phyloP scores from a whole-genome alignment of 2,797 vertebrate species.

The Pseudomugil tenellus region DNA sequence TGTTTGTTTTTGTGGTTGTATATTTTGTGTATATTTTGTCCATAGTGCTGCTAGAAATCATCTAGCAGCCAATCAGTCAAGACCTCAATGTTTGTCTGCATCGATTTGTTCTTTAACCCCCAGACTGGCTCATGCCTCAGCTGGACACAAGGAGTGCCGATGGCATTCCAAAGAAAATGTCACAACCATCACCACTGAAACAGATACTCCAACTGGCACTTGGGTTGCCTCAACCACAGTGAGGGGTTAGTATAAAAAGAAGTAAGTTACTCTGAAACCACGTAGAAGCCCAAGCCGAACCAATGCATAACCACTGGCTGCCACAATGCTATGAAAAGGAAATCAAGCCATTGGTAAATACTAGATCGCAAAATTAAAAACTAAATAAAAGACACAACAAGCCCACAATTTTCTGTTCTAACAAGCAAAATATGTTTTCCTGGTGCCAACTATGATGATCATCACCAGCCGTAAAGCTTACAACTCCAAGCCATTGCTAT shows the following conservation, averaged over 20 bases:
- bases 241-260: slow-evolving; percentile 8
- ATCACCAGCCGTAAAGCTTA: too few relatives aligned
- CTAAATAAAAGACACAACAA: not conserved
- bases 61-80: slow-evolving; percentile 39
- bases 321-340: not conserved
- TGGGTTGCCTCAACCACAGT: slow-evolving; percentile 6
- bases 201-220: slow-evolving; percentile 41
- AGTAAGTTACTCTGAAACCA: slow-evolving; percentile 36
- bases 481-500: too few relatives aligned
- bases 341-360: not conserved
- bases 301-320: slow-evolving; percentile 13
- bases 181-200: slow-evolving; percentile 59
- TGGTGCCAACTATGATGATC: not conserved
- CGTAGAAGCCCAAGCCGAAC: slow-evolving; percentile 18
- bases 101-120: slow-evolving; percentile 64
- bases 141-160: slow-evolving; percentile 36
- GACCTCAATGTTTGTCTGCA: slow-evolving; percentile 46
- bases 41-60: slow-evolving; percentile 14
- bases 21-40: slow-evolving; percentile 15
- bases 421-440: not conserved
- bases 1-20: slow-evolving; percentile 16
- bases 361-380: too few relatives aligned
- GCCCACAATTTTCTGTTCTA: not conserved
- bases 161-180: slow-evolving; percentile 70
- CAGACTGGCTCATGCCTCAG: slow-evolving; percentile 43